Percentiles rank a stretch among this genome's conserved stretches.
These are phyloP conservation scores for Alouatta caraya DNA, from an alignment of 2,797 vertebrate species.

Conservation along the genomic window DNA sequence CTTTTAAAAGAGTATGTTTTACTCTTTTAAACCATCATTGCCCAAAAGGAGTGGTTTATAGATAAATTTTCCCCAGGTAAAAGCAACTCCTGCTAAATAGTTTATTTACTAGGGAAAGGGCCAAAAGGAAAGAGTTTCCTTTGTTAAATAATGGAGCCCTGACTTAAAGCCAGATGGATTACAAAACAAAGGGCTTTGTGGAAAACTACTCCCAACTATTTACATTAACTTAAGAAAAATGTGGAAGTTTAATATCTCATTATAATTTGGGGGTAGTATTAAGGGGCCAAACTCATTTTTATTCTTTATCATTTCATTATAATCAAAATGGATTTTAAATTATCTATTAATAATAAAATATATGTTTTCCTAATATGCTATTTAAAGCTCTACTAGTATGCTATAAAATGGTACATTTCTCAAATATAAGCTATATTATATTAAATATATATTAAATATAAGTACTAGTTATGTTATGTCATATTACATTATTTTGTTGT, in stretches of 20 bases:
- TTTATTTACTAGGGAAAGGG: conserved; percentile 62
- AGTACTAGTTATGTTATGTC: not conserved
- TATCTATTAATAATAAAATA: conserved; percentile 36
- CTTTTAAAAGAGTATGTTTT: not conserved
- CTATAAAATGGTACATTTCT: not conserved
- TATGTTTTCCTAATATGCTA: not conserved
- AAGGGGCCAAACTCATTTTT: not conserved
- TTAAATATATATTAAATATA: not conserved
- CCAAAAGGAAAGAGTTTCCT: conserved; percentile 69
- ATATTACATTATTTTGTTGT: not conserved
- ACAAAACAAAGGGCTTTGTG: conserved; percentile 54
- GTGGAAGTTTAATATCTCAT: not conserved
- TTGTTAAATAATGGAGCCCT: conserved; percentile 61
- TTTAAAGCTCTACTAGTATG: not conserved
- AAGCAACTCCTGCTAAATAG: conserved; percentile 48
- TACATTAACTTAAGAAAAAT: conserved; percentile 50
- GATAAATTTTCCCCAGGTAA: conserved; percentile 35
- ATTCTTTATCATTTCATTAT: conserved; percentile 25
- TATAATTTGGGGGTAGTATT: not conserved
- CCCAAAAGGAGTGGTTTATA: not conserved
- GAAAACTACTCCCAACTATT: conserved; percentile 53
- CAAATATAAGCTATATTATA: not conserved
- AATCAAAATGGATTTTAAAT: conserved; percentile 10
- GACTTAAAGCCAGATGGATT: conserved; percentile 52
- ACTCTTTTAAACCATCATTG: not conserved